These are phyloP conservation scores for Neolamprologus sp. DNA, from an alignment of 2,113 vertebrate species.

Conservation along the genomic window DNA sequence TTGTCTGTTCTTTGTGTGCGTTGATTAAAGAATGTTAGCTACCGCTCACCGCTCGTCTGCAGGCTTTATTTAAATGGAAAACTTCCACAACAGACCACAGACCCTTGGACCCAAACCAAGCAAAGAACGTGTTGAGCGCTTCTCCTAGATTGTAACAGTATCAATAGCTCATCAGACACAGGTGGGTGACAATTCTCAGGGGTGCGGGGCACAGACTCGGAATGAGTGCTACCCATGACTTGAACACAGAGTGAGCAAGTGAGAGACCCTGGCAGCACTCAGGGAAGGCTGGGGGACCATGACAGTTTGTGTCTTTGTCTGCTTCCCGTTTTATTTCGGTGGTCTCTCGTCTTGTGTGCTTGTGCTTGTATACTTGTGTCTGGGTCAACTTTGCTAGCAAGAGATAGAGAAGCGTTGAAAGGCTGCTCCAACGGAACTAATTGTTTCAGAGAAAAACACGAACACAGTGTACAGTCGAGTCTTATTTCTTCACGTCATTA, in stretches of 20 bases:
- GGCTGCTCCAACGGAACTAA: neutral
- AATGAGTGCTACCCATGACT: neutral
- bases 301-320: neutral
- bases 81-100: neutral
- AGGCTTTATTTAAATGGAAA: no score
- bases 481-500: neutral
- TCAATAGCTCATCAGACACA: neutral
- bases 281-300: neutral
- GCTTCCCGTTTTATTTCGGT: neutral
- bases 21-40: no score
- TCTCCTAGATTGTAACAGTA: neutral
- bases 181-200: neutral
- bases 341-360: neutral
- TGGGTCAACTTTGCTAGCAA: neutral
- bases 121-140: neutral
- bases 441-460: neutral
- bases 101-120: neutral
- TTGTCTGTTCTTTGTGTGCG: no score
- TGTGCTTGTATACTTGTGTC: neutral
- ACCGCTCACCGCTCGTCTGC: no score
- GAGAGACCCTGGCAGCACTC: neutral
- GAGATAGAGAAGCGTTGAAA: neutral
- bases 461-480: neutral
- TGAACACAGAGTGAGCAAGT: neutral
- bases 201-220: accelerated